phyloP scores from a whole-genome alignment of 2,113 vertebrate genomes.

The Myotis davidii region DNA sequence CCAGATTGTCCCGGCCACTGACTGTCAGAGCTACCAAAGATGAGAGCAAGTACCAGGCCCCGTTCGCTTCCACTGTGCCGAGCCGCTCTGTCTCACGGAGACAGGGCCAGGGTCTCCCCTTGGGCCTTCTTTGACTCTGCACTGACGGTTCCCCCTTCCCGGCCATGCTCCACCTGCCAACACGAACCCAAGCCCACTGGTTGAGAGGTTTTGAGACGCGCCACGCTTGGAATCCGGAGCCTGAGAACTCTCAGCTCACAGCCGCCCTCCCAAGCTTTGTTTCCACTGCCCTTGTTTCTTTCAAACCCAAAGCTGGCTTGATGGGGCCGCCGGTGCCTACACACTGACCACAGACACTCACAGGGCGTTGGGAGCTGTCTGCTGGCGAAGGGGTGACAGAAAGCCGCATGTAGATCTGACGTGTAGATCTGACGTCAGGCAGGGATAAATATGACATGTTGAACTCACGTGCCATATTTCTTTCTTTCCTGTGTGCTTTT shows the following conservation, averaged over 20 bases:
- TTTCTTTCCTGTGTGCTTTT: neutral
- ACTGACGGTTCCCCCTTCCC: neutral
- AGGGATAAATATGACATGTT: neutral
- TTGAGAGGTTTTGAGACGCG: neutral
- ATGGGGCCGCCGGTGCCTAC: neutral
- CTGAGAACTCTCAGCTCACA: too few relatives aligned
- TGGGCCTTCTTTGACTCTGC: neutral
- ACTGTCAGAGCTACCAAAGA: neutral
- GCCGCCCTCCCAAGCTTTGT: neutral
- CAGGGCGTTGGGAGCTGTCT: neutral
- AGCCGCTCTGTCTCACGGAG: neutral
- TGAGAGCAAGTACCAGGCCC: neutral
- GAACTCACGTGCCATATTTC: neutral
- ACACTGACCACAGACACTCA: accelerated
- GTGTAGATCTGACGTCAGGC: neutral
- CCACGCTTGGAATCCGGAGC: neutral
- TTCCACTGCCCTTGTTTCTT: neutral
- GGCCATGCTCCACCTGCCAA: neutral
- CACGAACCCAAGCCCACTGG: neutral
- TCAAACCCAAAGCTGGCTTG: neutral
- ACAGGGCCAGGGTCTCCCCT: accelerated
- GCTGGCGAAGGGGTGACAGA: neutral
- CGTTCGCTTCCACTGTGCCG: neutral
- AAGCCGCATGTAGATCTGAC: accelerated
- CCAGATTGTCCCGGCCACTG: neutral